phyloP scores from a whole-genome alignment of 2,113 vertebrate genomes.

The Tenebrosternarchus preto region DNA sequence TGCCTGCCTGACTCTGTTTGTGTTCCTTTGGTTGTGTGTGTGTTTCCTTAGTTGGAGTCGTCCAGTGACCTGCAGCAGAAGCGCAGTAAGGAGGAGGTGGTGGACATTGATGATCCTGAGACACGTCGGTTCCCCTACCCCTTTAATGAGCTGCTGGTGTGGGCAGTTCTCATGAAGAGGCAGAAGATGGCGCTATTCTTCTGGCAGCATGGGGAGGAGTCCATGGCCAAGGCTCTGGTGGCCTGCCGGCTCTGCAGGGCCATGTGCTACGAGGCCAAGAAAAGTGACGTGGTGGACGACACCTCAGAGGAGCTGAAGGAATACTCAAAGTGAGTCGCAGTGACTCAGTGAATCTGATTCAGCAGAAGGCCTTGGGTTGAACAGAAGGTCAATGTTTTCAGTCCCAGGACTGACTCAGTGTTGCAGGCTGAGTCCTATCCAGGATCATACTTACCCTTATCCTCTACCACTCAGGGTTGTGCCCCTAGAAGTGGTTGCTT shows the following conservation, averaged over 20 bases:
- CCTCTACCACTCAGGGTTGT: no score
- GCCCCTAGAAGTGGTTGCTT: no score
- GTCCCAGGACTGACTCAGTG: no score
- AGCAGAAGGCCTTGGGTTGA: no score
- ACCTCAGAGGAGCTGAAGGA: slow-evolving; percentile 95
- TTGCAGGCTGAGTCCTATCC: no score
- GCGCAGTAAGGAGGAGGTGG: slow-evolving; percentile 95
- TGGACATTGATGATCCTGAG: slow-evolving; percentile 98
- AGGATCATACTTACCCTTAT: no score
- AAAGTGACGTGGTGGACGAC: slow-evolving; percentile 96
- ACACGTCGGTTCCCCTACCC: slow-evolving; percentile 92
- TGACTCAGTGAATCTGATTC: not conserved
- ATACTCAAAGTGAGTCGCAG: slow-evolving; percentile 85
- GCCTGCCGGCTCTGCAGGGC: slow-evolving; percentile 95
- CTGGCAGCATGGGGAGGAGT: slow-evolving; percentile 98
- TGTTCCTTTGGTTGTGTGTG: not conserved
- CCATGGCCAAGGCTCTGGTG: slow-evolving; percentile 97
- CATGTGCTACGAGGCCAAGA: slow-evolving; percentile 96
- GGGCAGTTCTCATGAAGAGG: slow-evolving; percentile 97
- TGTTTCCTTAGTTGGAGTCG: slow-evolving; percentile 65
- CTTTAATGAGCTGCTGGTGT: slow-evolving; percentile 95
- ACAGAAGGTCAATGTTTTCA: no score
- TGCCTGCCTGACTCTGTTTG: not conserved
- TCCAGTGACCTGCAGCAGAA: slow-evolving; percentile 88
- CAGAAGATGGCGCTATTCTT: slow-evolving; percentile 98